phyloP scores from a whole-genome alignment of 2,888 invertebrate genomes.

The Campoletis raptor region DNA sequence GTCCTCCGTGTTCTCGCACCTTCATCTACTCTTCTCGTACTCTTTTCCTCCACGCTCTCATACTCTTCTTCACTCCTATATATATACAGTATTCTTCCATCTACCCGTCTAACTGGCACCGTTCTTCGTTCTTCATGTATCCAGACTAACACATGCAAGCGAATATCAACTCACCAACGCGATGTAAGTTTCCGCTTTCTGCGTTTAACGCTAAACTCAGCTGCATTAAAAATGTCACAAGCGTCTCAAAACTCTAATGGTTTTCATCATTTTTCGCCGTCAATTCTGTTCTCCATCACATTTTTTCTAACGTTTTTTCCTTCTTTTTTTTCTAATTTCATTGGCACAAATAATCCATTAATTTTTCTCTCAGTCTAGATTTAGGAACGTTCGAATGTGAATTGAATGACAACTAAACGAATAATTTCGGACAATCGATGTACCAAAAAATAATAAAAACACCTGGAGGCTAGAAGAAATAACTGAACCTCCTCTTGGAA shows the following conservation, averaged over 20 bases:
- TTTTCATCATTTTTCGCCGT: constrained; percentile 13
- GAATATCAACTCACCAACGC: constrained; percentile 48
- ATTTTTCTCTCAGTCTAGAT: too few species aligned
- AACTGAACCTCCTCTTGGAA: neutral
- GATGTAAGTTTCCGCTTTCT: constrained; percentile 49
- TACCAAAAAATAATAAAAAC: neutral
- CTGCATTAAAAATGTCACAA: constrained; percentile 76
- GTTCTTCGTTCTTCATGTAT: constrained; percentile 33
- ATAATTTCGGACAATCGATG: neutral
- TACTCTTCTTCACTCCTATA: constrained; percentile 47
- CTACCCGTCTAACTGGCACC: constrained; percentile 62
- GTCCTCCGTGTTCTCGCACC: constrained; percentile 62
- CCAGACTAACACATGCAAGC: constrained; percentile 11
- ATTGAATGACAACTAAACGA: too few species aligned
- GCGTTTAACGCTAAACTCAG: constrained; percentile 74
- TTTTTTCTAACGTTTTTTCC: neutral
- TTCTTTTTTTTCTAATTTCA: neutral
- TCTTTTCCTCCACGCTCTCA: constrained; percentile 53
- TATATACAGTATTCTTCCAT: constrained; percentile 60
- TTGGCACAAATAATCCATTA: too few species aligned
- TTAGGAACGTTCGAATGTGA: too few species aligned
- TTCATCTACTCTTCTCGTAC: constrained; percentile 39
- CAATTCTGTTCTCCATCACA: neutral
- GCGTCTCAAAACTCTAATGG: constrained; percentile 30
- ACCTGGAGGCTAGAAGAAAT: neutral